phyloP scores from a whole-genome alignment of 2,113 vertebrate species.

The Pontoporia blainvillei region DNA sequence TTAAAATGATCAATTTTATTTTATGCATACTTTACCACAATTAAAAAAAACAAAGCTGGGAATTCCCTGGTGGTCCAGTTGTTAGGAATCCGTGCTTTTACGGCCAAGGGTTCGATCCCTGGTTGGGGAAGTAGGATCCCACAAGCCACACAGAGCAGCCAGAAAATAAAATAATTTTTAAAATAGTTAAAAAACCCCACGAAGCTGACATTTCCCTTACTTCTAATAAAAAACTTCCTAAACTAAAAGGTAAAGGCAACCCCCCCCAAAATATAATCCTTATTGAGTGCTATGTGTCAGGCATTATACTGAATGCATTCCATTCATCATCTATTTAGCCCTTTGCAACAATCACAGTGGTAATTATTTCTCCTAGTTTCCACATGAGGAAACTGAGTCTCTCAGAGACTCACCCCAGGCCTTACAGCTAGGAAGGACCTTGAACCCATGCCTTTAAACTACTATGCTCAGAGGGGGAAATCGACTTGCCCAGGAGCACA shows the following conservation, averaged over 20 bases:
- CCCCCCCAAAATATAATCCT: background rate
- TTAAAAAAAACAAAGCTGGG: background rate
- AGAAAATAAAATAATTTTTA: no score
- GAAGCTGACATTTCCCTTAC: background rate
- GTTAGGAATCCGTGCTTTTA: no score
- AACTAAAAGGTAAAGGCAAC: background rate
- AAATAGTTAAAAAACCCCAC: background rate
- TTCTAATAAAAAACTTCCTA: background rate
- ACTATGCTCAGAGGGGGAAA: background rate
- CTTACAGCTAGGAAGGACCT: background rate
- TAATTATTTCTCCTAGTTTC: background rate
- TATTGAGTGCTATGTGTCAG: background rate
- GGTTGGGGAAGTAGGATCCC: no score
- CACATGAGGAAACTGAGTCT: background rate
- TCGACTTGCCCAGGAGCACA: background rate
- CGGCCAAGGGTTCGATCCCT: background rate
- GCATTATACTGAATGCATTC: background rate
- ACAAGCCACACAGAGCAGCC: no score
- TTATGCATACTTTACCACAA: background rate
- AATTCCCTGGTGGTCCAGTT: no score
- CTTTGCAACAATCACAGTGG: background rate
- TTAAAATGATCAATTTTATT: background rate
- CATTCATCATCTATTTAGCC: background rate
- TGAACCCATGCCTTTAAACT: background rate
- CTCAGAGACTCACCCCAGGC: background rate